Evolutionary conservation across 2,888 invertebrate species (phyloP).

Genomic region (Congeria kusceri): DNA sequence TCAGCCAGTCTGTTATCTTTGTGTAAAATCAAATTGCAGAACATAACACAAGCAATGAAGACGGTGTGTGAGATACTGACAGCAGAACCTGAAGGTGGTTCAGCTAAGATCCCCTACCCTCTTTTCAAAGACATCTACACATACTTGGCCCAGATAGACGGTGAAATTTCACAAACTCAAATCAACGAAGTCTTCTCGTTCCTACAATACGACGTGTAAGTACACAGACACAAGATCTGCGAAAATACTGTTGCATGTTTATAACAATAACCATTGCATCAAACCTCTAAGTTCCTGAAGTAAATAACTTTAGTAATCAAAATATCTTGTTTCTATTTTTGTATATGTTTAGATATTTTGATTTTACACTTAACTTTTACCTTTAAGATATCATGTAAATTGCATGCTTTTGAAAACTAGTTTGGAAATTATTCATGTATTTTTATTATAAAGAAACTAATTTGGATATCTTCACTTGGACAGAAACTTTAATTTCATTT

Average conservation of each 20-base stretch:
- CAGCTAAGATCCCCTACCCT: slow-evolving; percentile 89
- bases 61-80: slow-evolving; percentile 93
- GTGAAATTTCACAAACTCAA: slow-evolving; percentile 83
- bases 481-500: too few relatives aligned
- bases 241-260: not conserved
- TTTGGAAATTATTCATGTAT: too few relatives aligned
- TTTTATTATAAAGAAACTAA: too few relatives aligned
- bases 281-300: too few relatives aligned
- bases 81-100: slow-evolving; percentile 93
- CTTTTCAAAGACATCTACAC: slow-evolving; percentile 84
- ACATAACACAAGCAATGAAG: slow-evolving; percentile 92
- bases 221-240: slow-evolving; percentile 29
- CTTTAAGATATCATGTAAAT: too few relatives aligned
- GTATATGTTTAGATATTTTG: too few relatives aligned
- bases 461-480: too few relatives aligned
- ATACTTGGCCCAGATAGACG: slow-evolving; percentile 85
- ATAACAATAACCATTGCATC: not conserved
- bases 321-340: too few relatives aligned
- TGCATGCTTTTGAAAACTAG: too few relatives aligned
- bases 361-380: too few relatives aligned
- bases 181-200: slow-evolving; percentile 82
- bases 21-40: slow-evolving; percentile 86
- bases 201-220: slow-evolving; percentile 84
- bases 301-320: too few relatives aligned
- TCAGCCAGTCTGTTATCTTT: too few relatives aligned